phyloP scores from a whole-genome alignment of 2,797 vertebrate species.

The Lemur catta region DNA sequence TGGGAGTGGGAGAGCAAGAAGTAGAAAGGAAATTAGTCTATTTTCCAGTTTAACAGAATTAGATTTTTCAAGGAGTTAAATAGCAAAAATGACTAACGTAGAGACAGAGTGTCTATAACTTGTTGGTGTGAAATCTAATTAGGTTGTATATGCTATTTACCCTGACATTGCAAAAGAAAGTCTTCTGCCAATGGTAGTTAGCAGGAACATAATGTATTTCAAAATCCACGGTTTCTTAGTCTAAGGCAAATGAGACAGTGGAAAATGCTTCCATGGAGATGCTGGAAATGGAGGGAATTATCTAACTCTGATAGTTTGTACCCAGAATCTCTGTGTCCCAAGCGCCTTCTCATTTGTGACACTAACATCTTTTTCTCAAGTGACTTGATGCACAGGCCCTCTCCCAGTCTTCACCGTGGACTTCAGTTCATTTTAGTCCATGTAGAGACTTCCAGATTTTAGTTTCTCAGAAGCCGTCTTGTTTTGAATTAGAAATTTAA shows the following conservation, averaged over 20 bases:
- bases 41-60: neutral
- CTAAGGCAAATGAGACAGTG: neutral
- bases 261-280: neutral
- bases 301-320: neutral
- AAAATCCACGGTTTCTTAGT: neutral
- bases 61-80: neutral
- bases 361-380: neutral
- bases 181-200: neutral
- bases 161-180: neutral
- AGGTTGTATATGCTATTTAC: neutral
- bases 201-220: neutral
- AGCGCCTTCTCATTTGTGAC: neutral
- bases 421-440: neutral
- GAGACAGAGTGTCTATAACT: neutral
- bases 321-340: neutral
- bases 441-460: neutral
- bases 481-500: neutral
- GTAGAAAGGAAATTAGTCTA: neutral
- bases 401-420: neutral
- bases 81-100: neutral
- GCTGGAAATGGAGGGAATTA: neutral
- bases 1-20: neutral
- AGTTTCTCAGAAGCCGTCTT: neutral
- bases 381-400: neutral
- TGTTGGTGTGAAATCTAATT: neutral